phyloP scores from a whole-genome alignment of 2,113 vertebrate species.

The Corydoras maculifer region DNA sequence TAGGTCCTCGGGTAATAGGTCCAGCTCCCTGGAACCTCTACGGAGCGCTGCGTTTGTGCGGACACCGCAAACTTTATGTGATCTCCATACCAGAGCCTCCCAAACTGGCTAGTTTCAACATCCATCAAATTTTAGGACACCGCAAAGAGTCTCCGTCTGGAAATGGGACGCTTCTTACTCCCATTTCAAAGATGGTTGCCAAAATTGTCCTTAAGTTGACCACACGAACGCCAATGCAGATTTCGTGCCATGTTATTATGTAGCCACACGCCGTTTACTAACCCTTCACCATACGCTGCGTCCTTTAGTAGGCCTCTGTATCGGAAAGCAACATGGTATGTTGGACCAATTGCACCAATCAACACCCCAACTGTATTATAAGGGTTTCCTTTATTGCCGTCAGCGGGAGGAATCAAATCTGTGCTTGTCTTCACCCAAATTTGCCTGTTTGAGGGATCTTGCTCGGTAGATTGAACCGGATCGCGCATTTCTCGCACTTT shows the following conservation, averaged over 20 bases:
- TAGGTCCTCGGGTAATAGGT: neutral
- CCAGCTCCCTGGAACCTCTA: slow-evolving; percentile 17
- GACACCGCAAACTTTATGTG: slow-evolving; percentile 11
- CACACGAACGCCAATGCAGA: neutral
- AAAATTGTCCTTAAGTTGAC: slow-evolving; percentile 25
- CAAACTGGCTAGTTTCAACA: slow-evolving; percentile 2
- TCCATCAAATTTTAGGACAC: slow-evolving; percentile 17
- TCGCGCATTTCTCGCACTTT: slow-evolving; percentile 12
- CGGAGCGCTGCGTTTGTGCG: slow-evolving; percentile 11
- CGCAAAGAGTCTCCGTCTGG: slow-evolving; percentile 4
- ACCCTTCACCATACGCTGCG: too few species aligned
- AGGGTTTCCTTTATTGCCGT: neutral
- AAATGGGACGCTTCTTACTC: slow-evolving; percentile 32
- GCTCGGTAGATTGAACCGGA: slow-evolving; percentile 23
- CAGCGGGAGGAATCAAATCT: neutral
- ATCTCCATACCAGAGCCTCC: slow-evolving; percentile 18
- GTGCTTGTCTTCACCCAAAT: slow-evolving; percentile 11
- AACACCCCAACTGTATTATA: too few species aligned
- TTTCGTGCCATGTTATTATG: too few species aligned
- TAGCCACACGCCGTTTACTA: too few species aligned
- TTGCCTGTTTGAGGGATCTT: slow-evolving; percentile 5
- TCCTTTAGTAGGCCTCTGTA: too few species aligned
- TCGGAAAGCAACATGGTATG: too few species aligned
- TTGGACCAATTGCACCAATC: too few species aligned
- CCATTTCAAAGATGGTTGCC: slow-evolving; percentile 19